Evolutionary conservation across 1,140 invertebrate genomes (phyloP).

Genomic region (Ips nitidus): DNA sequence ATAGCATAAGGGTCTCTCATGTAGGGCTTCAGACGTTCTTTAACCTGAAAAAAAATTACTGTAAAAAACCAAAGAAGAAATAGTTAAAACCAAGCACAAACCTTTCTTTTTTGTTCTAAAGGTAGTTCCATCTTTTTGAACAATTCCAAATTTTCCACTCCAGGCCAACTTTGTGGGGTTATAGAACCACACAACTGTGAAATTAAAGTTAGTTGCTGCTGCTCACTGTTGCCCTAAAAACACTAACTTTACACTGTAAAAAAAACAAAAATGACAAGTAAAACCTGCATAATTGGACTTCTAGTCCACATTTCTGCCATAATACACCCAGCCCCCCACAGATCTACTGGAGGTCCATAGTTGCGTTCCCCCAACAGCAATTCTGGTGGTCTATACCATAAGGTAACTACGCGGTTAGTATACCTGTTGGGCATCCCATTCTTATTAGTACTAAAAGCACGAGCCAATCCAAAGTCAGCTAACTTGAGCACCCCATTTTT

Average conservation of each 20-base stretch:
- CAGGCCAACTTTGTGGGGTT: constrained; percentile 91
- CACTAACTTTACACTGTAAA: not conserved
- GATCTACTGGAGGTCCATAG: constrained; percentile 95
- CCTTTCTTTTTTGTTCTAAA: constrained; percentile 88
- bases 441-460: constrained; percentile 90
- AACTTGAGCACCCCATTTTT: constrained; percentile 93
- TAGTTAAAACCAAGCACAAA: constrained; percentile 43
- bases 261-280: not conserved
- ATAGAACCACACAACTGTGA: constrained; percentile 97
- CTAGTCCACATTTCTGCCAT: constrained; percentile 99
- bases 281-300: constrained; percentile 77
- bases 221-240: constrained; percentile 83
- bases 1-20: constrained; percentile 91
- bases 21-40: constrained; percentile 87
- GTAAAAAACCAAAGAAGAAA: not conserved
- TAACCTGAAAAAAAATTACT: constrained; percentile 54
- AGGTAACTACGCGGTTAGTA: constrained; percentile 96
- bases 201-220: constrained; percentile 93
- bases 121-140: constrained; percentile 90
- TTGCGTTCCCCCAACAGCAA: constrained; percentile 85
- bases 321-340: constrained; percentile 98
- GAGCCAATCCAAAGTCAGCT: constrained; percentile 90
- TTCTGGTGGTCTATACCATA: constrained; percentile 98
- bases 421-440: constrained; percentile 79
- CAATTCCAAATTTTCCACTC: constrained; percentile 89